Percentiles rank a stretch among this genome's conserved stretches.
Conservation (phyloP, 2,888 invertebrate species). For the Rotaria magnacalcarata region DNA sequence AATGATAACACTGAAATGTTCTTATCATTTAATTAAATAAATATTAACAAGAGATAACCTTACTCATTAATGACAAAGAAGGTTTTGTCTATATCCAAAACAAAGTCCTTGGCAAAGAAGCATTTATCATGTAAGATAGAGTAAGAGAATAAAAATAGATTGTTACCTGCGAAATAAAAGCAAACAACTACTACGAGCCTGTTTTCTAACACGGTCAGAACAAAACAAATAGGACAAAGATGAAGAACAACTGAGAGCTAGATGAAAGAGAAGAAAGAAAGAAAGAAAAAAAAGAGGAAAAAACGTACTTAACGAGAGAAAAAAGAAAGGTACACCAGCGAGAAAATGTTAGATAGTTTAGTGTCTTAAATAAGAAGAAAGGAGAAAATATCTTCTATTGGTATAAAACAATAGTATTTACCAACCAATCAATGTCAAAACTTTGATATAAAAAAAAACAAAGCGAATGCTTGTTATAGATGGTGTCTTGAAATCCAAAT, state of each 20-base stretch:
- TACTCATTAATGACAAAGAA: not conserved
- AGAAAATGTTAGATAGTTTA: not conserved
- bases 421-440: not conserved
- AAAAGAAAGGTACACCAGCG: not conserved
- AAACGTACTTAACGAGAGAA: not conserved
- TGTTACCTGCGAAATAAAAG: not conserved
- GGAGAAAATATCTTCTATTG: no score
- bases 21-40: not conserved
- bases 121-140: not conserved
- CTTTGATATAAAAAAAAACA: not conserved
- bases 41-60: not conserved
- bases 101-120: not conserved
- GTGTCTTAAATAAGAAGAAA: not conserved
- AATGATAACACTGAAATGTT: not conserved
- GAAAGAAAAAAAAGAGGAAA: not conserved
- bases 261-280: slow-evolving; percentile 4
- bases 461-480: no score
- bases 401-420: no score
- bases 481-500: no score
- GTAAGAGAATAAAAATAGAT: not conserved
- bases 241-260: not conserved
- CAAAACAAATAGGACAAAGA: not conserved
- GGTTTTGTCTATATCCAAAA: not conserved
- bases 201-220: not conserved
- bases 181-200: not conserved